A percentile compares a stretch with the other conserved stretches of the same genome.
Evolutionary conservation across 2,113 vertebrate genomes (phyloP).

Genomic region (Kryptolebias marmoratus): DNA sequence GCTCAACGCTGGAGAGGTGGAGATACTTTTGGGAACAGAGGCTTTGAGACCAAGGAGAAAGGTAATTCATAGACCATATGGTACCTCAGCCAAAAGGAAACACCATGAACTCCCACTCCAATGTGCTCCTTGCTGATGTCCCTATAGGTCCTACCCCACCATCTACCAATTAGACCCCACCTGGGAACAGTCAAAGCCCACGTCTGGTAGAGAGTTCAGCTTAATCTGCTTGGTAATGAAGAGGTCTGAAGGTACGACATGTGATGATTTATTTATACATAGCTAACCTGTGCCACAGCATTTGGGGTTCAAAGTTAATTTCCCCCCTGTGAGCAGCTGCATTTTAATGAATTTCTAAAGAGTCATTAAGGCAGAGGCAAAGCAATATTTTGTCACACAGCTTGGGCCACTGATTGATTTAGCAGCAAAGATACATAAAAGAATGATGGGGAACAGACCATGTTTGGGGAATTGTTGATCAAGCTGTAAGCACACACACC

Average conservation of each 20-base stretch:
- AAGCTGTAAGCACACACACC: constrained; percentile 4
- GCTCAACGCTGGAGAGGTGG: constrained; percentile 58
- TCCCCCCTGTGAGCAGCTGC: constrained; percentile 51
- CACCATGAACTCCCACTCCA: constrained; percentile 24
- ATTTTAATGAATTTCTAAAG: constrained; percentile 69
- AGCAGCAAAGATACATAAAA: constrained; percentile 68
- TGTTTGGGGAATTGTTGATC: constrained; percentile 54
- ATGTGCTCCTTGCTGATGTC: constrained; percentile 51
- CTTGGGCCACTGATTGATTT: constrained; percentile 59
- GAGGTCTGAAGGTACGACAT: constrained; percentile 68
- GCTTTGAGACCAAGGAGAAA: constrained; percentile 45
- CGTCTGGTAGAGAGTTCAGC: constrained; percentile 77
- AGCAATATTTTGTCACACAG: constrained; percentile 66
- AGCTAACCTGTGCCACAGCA: constrained; percentile 51
- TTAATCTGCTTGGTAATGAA: constrained; percentile 42
- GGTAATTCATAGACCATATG: constrained; percentile 77
- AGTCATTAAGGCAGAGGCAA: constrained; percentile 61
- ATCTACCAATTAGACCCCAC: constrained; percentile 62
- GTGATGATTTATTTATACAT: constrained; percentile 74
- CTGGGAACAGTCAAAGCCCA: constrained; percentile 60
- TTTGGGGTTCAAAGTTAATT: constrained; percentile 37
- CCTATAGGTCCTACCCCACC: constrained; percentile 58
- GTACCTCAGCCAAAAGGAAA: constrained; percentile 47
- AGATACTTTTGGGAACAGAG: constrained; percentile 49
- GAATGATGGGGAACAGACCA: constrained; percentile 60